phyloP scores from a whole-genome alignment of 2,113 vertebrate species.

The Neodontobutis hainanensis region DNA sequence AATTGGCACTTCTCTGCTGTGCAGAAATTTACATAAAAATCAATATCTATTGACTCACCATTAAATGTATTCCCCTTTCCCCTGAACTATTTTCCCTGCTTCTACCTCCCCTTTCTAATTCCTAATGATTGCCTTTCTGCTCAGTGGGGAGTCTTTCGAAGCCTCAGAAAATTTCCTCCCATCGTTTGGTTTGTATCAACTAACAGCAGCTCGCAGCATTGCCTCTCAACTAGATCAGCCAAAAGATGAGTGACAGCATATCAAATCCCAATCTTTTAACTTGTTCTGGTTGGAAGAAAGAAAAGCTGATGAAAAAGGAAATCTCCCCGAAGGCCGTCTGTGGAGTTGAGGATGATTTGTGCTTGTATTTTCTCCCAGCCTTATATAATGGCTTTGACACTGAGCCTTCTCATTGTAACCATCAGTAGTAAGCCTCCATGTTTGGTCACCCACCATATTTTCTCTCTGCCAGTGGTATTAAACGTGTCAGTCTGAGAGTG shows the following conservation, averaged over 20 bases:
- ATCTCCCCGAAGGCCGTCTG: conserved; percentile 35
- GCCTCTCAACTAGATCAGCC: conserved; percentile 49
- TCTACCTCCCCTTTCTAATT: conserved; percentile 54
- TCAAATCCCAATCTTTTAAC: conserved; percentile 59
- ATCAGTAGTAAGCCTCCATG: conserved; percentile 53
- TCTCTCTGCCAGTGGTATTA: conserved; percentile 32
- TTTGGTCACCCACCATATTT: conserved; percentile 59
- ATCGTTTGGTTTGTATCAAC: conserved; percentile 35
- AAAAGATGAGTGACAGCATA: conserved; percentile 60
- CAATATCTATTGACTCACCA: conserved; percentile 65
- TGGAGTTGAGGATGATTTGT: conserved; percentile 53
- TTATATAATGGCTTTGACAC: conserved; percentile 68
- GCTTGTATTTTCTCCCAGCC: conserved; percentile 42
- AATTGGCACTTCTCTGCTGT: conserved; percentile 23
- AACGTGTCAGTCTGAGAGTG: conserved; percentile 38
- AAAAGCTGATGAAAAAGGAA: conserved; percentile 49
- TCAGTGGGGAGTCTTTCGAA: conserved; percentile 54
- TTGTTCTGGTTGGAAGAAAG: conserved; percentile 35
- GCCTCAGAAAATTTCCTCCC: conserved; percentile 20
- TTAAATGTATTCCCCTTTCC: conserved; percentile 63
- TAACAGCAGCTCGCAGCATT: conserved; percentile 30
- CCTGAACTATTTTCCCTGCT: conserved; percentile 52
- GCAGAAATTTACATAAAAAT: conserved; percentile 67
- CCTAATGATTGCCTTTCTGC: conserved; percentile 62
- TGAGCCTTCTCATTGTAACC: conserved; percentile 65